Percentiles rank a stretch among this genome's conserved stretches.
Conservation (phyloP, 2,888 invertebrate genomes). For the Zygothrica quintamaculata region DNA sequence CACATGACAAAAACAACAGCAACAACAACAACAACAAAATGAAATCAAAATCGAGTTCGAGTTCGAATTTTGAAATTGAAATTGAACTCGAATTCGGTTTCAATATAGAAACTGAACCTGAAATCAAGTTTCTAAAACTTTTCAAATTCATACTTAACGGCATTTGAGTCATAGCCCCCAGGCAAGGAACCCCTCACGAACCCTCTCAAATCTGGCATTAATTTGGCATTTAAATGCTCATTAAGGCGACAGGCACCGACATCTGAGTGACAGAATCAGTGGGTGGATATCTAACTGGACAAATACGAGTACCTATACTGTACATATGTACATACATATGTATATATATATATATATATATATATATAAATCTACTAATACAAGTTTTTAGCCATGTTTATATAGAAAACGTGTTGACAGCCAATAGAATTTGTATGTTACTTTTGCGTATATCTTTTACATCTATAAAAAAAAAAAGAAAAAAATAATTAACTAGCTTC, state of each 20-base stretch:
- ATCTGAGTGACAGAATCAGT: slow-evolving; percentile 68
- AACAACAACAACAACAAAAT: background rate
- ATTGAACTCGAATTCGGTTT: background rate
- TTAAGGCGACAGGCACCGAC: slow-evolving; percentile 67
- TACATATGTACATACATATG: background rate
- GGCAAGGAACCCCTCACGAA: slow-evolving; percentile 47
- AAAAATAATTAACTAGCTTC: background rate
- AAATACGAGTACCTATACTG: slow-evolving; percentile 18
- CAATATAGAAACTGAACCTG: background rate
- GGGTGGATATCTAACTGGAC: slow-evolving; percentile 57
- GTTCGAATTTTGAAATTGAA: background rate
- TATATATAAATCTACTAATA: background rate
- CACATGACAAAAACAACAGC: background rate
- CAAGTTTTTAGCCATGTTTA: background rate
- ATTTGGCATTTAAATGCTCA: slow-evolving; percentile 74
- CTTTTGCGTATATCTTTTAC: slow-evolving; percentile 1
- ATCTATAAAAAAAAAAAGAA: background rate
- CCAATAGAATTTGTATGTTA: slow-evolving; percentile 22
- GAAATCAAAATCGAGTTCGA: background rate
- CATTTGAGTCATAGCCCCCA: slow-evolving; percentile 47
- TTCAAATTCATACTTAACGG: slow-evolving; percentile 13
- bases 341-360: background rate
- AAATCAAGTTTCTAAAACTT: background rate
- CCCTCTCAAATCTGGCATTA: slow-evolving; percentile 51
- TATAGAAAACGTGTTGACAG: slow-evolving; percentile 31